Evolutionary conservation across 2,113 vertebrate genomes (phyloP).

Genomic region (Meleagris gallopavo): DNA sequence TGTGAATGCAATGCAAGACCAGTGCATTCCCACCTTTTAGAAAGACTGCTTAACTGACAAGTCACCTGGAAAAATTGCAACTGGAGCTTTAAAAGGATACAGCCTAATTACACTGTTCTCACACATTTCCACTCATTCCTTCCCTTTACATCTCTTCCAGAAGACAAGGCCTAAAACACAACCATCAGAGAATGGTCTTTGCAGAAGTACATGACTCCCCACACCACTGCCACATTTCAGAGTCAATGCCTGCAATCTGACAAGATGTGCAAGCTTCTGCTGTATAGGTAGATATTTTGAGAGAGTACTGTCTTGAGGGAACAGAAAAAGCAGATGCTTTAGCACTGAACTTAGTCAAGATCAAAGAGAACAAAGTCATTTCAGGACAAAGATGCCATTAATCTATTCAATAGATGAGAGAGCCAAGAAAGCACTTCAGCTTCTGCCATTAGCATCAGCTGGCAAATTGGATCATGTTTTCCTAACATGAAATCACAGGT

Average conservation of each 20-base stretch:
- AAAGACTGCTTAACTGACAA: not conserved
- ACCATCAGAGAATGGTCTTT: not conserved
- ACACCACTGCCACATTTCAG: not conserved
- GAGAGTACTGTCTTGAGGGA: not conserved
- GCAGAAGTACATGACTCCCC: not conserved
- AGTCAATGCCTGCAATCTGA: not conserved
- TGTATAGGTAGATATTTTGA: not conserved
- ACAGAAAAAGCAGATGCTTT: slow-evolving; percentile 23
- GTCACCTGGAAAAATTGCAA: not conserved
- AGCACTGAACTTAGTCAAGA: not conserved
- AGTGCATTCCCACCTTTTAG: not conserved
- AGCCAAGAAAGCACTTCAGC: slow-evolving; percentile 39
- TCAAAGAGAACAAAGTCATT: slow-evolving; percentile 17
- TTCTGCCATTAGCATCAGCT: not conserved
- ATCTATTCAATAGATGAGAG: not conserved
- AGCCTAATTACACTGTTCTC: not conserved
- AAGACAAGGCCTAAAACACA: not conserved
- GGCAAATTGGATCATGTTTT: not conserved
- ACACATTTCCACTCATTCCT: not conserved
- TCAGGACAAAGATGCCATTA: slow-evolving; percentile 15
- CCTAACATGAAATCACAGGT: fast-evolving
- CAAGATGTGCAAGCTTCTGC: not conserved
- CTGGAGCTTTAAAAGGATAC: not conserved
- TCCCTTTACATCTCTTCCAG: not conserved
- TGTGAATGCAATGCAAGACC: not conserved